Percentiles rank a stretch among this genome's conserved stretches.
These are phyloP conservation scores for Cheilosia impressa DNA, from an alignment of 2,888 invertebrate genomes.

Conservation along the genomic window DNA sequence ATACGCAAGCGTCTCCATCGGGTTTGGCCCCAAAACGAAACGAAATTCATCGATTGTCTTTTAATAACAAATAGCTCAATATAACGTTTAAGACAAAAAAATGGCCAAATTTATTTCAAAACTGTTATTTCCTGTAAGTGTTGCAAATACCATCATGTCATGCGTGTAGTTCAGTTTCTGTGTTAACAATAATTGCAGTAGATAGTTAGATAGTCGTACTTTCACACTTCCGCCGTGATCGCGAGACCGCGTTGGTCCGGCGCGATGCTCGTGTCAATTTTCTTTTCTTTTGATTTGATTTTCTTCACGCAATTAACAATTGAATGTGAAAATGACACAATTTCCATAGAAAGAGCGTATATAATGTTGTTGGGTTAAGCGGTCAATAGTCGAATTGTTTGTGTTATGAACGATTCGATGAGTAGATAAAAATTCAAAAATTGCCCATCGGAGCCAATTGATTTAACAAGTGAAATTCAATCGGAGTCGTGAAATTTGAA, in stretches of 20 bases:
- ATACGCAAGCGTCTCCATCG: slow-evolving; percentile 36
- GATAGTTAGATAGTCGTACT: slow-evolving; percentile 34
- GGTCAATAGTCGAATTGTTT: slow-evolving; percentile 32
- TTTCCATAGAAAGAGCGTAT: slow-evolving; percentile 49
- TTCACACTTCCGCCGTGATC: slow-evolving; percentile 64
- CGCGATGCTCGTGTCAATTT: slow-evolving; percentile 10
- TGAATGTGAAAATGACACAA: slow-evolving; percentile 71
- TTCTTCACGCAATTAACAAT: slow-evolving; percentile 67
- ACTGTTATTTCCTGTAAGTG: slow-evolving; percentile 64
- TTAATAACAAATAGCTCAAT: not conserved
- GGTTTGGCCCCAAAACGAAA: slow-evolving; percentile 56
- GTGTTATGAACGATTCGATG: slow-evolving; percentile 1
- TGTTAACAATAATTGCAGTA: slow-evolving; percentile 5
- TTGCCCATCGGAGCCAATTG: not conserved
- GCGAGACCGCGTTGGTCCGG: not conserved
- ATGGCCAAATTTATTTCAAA: slow-evolving; percentile 65
- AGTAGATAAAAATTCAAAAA: not conserved
- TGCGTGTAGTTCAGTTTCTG: not conserved
- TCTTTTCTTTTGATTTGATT: slow-evolving; percentile 56
- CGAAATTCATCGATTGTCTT: slow-evolving; percentile 1
- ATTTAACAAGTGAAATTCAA: slow-evolving; percentile 30
- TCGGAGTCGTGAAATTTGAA: slow-evolving; percentile 13
- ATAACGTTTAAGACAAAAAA: slow-evolving; percentile 30
- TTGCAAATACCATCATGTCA: slow-evolving; percentile 20
- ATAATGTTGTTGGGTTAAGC: slow-evolving; percentile 32